Conservation (phyloP, 2,797 vertebrate genomes). For the Intellagama lesueurii region DNA sequence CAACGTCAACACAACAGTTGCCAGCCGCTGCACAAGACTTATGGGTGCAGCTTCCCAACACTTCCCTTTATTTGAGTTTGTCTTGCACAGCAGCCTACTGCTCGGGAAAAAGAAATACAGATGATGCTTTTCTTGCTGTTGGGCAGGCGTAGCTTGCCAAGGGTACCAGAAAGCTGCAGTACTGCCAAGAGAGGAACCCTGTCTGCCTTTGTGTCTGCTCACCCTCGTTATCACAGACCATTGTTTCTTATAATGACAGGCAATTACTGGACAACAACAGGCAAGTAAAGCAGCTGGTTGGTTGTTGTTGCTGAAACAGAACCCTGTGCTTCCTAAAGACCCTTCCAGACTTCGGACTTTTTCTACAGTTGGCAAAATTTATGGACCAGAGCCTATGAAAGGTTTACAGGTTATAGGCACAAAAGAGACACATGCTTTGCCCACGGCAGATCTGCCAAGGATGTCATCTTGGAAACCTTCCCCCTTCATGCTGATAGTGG, state of each 20-base stretch:
- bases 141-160: background rate
- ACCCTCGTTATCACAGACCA: background rate
- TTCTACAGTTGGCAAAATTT: background rate
- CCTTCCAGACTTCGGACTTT: background rate
- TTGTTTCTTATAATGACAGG: slow-evolving; percentile 11
- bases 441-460: background rate
- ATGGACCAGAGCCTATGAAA: background rate
- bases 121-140: background rate
- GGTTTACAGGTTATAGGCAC: too few species aligned
- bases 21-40: background rate
- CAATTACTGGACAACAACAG: slow-evolving; percentile 28
- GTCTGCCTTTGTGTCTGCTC: background rate
- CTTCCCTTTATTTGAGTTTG: too few species aligned
- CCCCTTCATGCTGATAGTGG: background rate
- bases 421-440: background rate
- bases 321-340: background rate
- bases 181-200: background rate
- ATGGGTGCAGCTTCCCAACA: background rate
- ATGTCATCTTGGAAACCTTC: background rate
- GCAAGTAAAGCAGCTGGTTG: slow-evolving; percentile 8
- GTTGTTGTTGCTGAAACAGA: background rate
- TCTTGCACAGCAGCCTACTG: background rate
- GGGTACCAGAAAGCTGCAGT: background rate
- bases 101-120: background rate
- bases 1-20: background rate